phyloP scores from a whole-genome alignment of 2,888 invertebrate species.

The Aporophyla lueneburgensis region DNA sequence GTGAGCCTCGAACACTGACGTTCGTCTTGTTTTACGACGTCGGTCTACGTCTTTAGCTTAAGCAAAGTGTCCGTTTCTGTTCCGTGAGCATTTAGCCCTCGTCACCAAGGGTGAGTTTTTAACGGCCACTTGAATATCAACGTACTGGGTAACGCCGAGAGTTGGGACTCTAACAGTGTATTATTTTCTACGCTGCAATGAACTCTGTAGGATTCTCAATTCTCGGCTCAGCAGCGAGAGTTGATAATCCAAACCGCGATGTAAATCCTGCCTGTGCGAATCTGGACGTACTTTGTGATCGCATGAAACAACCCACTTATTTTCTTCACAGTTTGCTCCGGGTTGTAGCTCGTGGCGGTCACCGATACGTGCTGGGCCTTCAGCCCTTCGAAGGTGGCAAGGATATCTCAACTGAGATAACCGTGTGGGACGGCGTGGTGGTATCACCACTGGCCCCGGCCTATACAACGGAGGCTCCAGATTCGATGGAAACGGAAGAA shows the following conservation, averaged over 20 bases:
- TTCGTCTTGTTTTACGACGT: background rate
- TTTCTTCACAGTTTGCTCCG: conserved; percentile 91
- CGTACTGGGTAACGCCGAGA: background rate
- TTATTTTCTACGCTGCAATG: background rate
- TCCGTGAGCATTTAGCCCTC: background rate
- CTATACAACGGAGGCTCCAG: conserved; percentile 94
- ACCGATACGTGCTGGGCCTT: conserved; percentile 96
- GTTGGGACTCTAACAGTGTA: background rate
- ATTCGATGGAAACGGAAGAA: conserved; percentile 90
- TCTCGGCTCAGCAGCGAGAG: no score
- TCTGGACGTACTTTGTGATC: background rate
- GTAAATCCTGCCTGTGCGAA: background rate
- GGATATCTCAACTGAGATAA: conserved; percentile 96
- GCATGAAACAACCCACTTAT: background rate
- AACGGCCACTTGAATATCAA: background rate
- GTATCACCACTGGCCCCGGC: conserved; percentile 98
- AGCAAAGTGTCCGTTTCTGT: background rate
- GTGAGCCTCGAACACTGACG: background rate
- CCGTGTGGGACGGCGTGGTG: conserved; percentile 99
- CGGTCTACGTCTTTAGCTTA: no score
- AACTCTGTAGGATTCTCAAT: background rate
- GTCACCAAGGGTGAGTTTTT: background rate
- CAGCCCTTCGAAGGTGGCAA: conserved; percentile 90
- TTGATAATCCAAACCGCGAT: no score
- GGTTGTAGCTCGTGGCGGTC: conserved; percentile 98